A percentile compares a stretch with the other conserved stretches of the same genome.
phyloP scores from a whole-genome alignment of 2,888 invertebrate species.

The Hypena proboscidalis region DNA sequence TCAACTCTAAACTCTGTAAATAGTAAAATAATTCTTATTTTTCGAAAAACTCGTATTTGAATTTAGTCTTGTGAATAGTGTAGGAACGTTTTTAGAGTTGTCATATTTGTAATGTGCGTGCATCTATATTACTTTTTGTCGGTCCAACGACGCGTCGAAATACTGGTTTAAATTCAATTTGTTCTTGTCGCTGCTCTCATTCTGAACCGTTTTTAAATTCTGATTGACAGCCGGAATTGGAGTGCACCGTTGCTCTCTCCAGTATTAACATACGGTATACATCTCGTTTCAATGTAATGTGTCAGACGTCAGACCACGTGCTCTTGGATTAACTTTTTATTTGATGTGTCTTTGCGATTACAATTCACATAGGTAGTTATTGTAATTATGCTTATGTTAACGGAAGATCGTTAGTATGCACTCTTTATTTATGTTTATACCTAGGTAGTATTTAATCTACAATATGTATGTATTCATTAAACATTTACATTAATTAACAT shows the following conservation, averaged over 20 bases:
- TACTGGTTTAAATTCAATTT: no score
- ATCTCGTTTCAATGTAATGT: conserved; percentile 3
- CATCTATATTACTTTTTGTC: no score
- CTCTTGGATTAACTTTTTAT: conserved; percentile 9
- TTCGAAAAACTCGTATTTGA: no score
- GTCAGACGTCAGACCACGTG: conserved; percentile 6
- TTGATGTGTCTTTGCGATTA: conserved; percentile 16
- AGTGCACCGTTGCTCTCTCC: conserved; percentile 29
- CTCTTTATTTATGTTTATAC: neutral
- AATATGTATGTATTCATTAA: neutral
- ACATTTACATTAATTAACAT: neutral
- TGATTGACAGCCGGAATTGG: conserved; percentile 33
- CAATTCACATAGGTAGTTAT: conserved; percentile 15
- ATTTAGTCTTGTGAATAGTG: no score
- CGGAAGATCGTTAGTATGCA: conserved; percentile 9
- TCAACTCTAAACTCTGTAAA: no score
- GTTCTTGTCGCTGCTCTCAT: conserved; percentile 21
- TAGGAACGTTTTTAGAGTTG: no score
- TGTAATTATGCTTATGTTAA: conserved; percentile 9
- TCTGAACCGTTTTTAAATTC: conserved; percentile 36
- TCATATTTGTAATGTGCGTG: no score
- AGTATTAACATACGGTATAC: conserved; percentile 16
- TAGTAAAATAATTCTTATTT: no score
- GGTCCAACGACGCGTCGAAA: no score
- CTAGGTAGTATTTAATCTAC: neutral